These are phyloP conservation scores for Epicampocera succincta DNA, from an alignment of 2,888 invertebrate genomes.

Conservation along the genomic window DNA sequence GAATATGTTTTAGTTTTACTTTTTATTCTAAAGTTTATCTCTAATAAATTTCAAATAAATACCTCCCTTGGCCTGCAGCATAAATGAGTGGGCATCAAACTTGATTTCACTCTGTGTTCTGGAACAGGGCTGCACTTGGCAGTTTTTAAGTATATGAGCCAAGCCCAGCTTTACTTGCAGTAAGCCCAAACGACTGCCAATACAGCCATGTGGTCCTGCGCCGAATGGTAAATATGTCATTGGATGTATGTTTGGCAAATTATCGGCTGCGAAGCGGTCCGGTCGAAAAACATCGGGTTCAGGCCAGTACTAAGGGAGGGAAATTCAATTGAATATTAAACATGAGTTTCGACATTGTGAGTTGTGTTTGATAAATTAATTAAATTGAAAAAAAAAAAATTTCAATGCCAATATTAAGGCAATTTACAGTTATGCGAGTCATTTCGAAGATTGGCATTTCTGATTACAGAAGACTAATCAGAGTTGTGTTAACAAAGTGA, in stretches of 20 bases:
- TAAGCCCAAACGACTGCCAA: conserved; percentile 79
- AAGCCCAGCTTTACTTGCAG: conserved; percentile 78
- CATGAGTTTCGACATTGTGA: no score
- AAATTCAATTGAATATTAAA: conserved; percentile 22
- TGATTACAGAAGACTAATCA: no score
- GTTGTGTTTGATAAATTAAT: no score
- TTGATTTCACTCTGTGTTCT: conserved; percentile 74
- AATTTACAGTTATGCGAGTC: no score
- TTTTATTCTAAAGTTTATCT: conserved; percentile 27
- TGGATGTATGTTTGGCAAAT: conserved; percentile 71
- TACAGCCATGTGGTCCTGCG: conserved; percentile 78
- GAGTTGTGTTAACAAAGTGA: no score
- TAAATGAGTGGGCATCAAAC: conserved; percentile 77
- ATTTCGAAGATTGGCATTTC: no score
- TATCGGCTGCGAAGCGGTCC: conserved; percentile 75
- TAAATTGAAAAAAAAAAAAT: no score
- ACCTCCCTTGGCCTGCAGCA: conserved; percentile 77
- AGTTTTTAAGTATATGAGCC: conserved; percentile 74
- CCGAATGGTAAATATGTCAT: conserved; percentile 79
- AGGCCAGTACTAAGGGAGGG: conserved; percentile 75
- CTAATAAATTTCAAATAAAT: conserved; percentile 74
- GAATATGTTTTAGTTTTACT: no score
- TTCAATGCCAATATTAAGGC: no score
- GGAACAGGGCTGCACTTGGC: conserved; percentile 73
- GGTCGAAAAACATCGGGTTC: conserved; percentile 77